Conservation (phyloP, 2,797 vertebrate genomes). For the Hozukius guyotensis region DNA sequence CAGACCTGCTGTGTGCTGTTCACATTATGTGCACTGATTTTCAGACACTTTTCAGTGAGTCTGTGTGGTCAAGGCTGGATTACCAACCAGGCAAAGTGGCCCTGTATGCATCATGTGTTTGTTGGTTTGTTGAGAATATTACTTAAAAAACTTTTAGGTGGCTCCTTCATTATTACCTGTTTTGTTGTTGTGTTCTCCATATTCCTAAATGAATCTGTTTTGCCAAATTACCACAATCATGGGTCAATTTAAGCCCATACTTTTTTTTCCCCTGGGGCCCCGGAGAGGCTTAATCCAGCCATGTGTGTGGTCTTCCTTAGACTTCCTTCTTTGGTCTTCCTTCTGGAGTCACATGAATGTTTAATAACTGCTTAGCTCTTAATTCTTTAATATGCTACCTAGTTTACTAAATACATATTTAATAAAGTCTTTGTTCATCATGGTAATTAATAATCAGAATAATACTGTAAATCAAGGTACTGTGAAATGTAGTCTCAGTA, state of each 20-base stretch:
- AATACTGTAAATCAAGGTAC: neutral
- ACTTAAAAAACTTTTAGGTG: neutral
- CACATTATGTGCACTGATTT: neutral
- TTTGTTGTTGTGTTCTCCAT: neutral
- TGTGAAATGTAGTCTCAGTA: neutral
- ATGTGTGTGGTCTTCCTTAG: slow-evolving; percentile 43
- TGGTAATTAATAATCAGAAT: neutral
- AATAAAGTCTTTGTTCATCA: neutral
- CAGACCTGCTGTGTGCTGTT: neutral
- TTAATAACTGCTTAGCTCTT: neutral
- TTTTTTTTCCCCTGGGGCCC: neutral
- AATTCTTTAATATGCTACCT: neutral
- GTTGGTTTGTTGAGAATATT: neutral
- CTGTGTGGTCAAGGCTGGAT: neutral
- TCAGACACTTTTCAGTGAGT: neutral
- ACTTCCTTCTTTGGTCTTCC: neutral
- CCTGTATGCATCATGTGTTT: neutral
- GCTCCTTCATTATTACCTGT: neutral
- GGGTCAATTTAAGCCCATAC: neutral
- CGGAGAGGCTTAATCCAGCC: slow-evolving; percentile 5
- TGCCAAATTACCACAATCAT: neutral
- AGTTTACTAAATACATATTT: neutral
- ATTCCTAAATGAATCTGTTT: neutral
- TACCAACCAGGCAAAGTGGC: neutral
- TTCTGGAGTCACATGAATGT: neutral